Base-by-base conservation (phyloP, 1,140 invertebrate genomes). In the Cheumatopsyche charites region DNA sequence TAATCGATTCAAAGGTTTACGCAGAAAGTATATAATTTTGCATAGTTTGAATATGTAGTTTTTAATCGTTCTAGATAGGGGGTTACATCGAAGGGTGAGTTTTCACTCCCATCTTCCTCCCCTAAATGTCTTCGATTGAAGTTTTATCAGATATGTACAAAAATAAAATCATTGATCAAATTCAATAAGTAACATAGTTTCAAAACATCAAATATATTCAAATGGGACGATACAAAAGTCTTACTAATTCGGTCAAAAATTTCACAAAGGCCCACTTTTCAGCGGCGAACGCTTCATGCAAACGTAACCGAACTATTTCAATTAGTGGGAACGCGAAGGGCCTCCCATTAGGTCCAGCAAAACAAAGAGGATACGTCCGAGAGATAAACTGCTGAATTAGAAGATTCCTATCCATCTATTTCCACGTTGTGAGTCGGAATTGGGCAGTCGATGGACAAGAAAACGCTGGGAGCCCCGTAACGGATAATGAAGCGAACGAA, bases 401-500 rank as follows among this genome's bases (percentile, higher is more conserved):
- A 58, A 58, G 55, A 58, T 58, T 58, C 23, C 55, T 58, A 58
- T 58, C 55, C 55, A 58, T 58, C 55, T 58, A 58, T 58, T 19
- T 26, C 55, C 19, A 26, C 11, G 21, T 58, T 23, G 55, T 58
- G 23, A 19, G 65, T 49, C 41, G 65, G 52, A 67, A 68, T 68
- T 68, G 49, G 66, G 49, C 47, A 68, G 21, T 17, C 9, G 49
- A 68, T 21, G 66, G 49, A 58, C 47, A 41, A 49, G 66, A 68
- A 25, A 68, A 58, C 47, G 41, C 29, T 55, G 49, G 45, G 47
- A 29, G 49, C 42, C 19, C 55, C 66, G 36, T 55, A 36, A 36
- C 66, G 55, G 66, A 68, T 68, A 68, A 68, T 68, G 66, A 68
- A 68, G 47, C 29, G 23, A 55, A 58, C 66, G 52, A 68, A 68